phyloP scores from a whole-genome alignment of 2,113 vertebrate genomes.

The Erinaceus europaeus region DNA sequence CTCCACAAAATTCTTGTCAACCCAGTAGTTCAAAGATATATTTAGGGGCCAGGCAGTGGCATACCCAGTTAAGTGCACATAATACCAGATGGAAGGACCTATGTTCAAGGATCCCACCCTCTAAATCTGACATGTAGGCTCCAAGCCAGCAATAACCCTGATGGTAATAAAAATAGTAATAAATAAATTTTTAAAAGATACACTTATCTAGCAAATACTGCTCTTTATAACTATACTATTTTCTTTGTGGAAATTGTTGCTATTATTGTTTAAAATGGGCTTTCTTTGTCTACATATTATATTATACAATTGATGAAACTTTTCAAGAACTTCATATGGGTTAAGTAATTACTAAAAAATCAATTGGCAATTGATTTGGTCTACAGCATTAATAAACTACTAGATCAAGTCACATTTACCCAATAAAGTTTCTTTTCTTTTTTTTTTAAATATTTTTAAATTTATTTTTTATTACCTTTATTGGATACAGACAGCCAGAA shows the following conservation, averaged over 20 bases:
- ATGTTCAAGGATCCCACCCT: too few species aligned
- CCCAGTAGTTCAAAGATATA: neutral
- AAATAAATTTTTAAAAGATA: too few species aligned
- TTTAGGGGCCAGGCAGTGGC: too few species aligned
- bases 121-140: too few species aligned
- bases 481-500: too few species aligned
- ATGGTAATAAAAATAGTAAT: too few species aligned
- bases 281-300: neutral
- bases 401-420: neutral
- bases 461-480: too few species aligned
- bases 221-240: neutral
- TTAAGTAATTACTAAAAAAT: neutral
- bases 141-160: too few species aligned
- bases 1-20: neutral
- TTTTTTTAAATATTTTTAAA: too few species aligned
- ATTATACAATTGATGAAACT: neutral
- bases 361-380: neutral
- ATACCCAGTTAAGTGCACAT: too few species aligned
- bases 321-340: neutral
- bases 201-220: neutral
- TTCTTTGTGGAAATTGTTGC: neutral
- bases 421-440: neutral
- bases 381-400: neutral
- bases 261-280: slow-evolving; percentile 7
- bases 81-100: too few species aligned